Base-by-base conservation (phyloP, 2,888 invertebrate species). In the Kuschelorhynchus macadamiae region DNA sequence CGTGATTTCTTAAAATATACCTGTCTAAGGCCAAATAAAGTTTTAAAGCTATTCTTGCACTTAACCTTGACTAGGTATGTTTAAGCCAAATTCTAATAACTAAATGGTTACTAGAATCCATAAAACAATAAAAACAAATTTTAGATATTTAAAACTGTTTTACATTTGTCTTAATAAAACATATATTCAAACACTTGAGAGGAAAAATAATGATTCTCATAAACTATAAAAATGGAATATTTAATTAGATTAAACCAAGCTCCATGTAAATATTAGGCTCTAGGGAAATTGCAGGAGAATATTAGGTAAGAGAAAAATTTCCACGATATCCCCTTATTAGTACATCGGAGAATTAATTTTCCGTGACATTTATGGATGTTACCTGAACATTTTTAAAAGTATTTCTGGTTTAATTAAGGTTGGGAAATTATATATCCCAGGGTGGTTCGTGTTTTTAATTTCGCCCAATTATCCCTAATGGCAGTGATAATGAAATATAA, bases 201-300 rank as follows among this genome's bases (percentile, higher is more conserved):
- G 67, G 52, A 67, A 67, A 67, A 76, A 72, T 73, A 74, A 71
- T 71, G 72, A 67, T 72, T 72, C 73, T 75, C 75, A 72, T 74
- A 65, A 78, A 76, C 77, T 77, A 77, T 77, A 74, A 73, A 70
- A 74, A 74, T 67, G 67, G 74, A 75, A 73, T 76, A 74, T 77
- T 78, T 80, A 79, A 80, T 80, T 80, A 80, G 78, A 78, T 77
- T 75, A 78, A 75, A 74, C 74, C 71, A 72, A 71, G 75, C 74
- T 70, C 74, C 78, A 75, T 77, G 77, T 77, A 77, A 76, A 77
- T 79, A 80, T 80, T 79, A 78, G 75, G 72, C 79, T 78, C 77
- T 53, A 39, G 80, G 80, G 80, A 80, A 80, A 80, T 80, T 80
- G 79, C 77, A 74, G 76, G 75, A 78, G 78, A 78, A 79, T 78